Base-by-base conservation (phyloP, 2,888 invertebrate species). In the Temnothorax ravouxi region DNA sequence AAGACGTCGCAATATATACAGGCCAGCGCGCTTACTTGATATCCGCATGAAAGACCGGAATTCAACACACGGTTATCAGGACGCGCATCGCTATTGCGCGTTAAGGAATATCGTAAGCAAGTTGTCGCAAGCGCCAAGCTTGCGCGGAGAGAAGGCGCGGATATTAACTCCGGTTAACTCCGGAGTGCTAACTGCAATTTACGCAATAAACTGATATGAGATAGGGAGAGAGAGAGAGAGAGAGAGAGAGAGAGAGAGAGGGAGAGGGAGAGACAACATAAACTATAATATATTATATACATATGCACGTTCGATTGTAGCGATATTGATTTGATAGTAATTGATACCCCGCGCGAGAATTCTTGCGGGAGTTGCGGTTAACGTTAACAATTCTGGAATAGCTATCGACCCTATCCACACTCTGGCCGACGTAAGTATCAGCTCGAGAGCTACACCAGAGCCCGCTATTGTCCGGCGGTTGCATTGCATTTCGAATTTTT, bases 1-100 rank as follows among this genome's bases (percentile, higher is more conserved):
- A 50, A 80, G 84, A 84, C 84, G 72, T 83, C 52, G 89, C 85
- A 67, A 80, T 74, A 80, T 74, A 80, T 74, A 87, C 41, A 50
- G 6, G 79, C 72, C 69, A 75, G 74, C 54, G 76, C 87, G 85
- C 86, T 89, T 88, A 89, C 66, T 77, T 89, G 74, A 84, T 71
- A 86, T 88, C 84, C 86, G 86, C 44, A 76, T 64, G 86, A 88
- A 90, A 90, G 86, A 88, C 86, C 84, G 90, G 90, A 86, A 89
- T 89, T 52, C 86, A 56, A 44, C 79, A 44, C 79, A 47, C 82
- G 83, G 88, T 88, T 89, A 89, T 89, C 84, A 72, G 72, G 47
- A 67, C 29, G 83, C 44, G 54, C 88, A 89, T 89, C 88, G 79
- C 52, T 81, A 71, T 81, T 61, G 77, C 59, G 54, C 44, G 64